A percentile compares a stretch with the other conserved stretches of the same genome.
These are phyloP conservation scores for Castor canadensis DNA, from an alignment of 2,113 vertebrate species.

Conservation along the genomic window DNA sequence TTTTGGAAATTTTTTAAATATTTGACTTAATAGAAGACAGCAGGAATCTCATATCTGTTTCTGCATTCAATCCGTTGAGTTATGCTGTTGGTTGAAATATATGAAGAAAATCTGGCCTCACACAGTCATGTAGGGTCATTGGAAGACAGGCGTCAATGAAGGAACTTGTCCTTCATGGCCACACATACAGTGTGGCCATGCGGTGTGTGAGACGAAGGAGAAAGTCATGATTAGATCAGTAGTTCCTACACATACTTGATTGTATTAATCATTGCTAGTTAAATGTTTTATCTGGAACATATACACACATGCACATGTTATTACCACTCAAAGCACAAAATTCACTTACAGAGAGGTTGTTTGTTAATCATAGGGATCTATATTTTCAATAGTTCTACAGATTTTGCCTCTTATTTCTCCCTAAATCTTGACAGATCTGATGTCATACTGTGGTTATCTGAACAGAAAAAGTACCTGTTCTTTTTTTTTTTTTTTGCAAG, in stretches of 20 bases:
- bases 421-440: neutral
- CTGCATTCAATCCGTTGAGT: neutral
- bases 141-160: neutral
- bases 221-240: neutral
- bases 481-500: too few species aligned
- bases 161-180: too few species aligned
- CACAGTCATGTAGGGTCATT: neutral
- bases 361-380: neutral
- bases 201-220: too few species aligned
- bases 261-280: neutral
- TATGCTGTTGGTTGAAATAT: neutral
- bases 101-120: neutral
- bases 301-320: neutral
- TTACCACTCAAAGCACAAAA: neutral
- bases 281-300: neutral
- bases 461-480: too few species aligned
- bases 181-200: neutral
- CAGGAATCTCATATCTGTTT: neutral
- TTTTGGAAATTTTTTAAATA: neutral
- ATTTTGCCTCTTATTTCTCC: neutral
- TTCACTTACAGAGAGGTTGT: neutral
- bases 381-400: neutral
- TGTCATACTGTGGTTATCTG: neutral
- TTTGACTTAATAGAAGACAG: constrained; percentile 24
- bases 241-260: neutral